These are phyloP conservation scores for Therioaphis trifolii DNA, from an alignment of 2,888 invertebrate genomes.

Conservation along the genomic window DNA sequence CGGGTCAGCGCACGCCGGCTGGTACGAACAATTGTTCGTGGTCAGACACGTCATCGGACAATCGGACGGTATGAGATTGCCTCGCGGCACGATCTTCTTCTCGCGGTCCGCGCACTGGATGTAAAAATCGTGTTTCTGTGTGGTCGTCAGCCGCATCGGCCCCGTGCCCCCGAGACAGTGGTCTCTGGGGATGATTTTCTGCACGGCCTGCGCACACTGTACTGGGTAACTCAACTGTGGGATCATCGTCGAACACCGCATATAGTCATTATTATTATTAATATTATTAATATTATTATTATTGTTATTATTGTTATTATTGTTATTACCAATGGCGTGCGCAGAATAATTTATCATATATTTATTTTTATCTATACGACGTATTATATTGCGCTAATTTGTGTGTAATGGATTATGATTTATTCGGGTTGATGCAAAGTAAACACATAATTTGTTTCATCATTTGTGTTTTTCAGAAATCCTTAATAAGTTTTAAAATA, in stretches of 20 bases:
- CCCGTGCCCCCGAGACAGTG: constrained; percentile 2
- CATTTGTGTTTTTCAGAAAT: no score
- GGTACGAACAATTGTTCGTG: constrained; percentile 20
- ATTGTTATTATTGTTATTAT: no score
- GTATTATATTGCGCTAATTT: no score
- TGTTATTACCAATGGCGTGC: no score
- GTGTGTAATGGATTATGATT: no score
- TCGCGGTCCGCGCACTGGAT: not conserved
- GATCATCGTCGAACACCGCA: not conserved
- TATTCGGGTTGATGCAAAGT: no score
- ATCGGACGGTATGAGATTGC: not conserved
- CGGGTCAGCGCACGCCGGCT: not conserved
- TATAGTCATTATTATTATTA: not conserved
- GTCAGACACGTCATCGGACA: constrained; percentile 26
- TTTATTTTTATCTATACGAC: no score
- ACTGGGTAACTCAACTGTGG: constrained; percentile 19
- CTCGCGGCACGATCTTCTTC: not conserved
- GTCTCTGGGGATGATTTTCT: constrained; percentile 20
- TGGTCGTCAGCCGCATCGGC: constrained; percentile 8
- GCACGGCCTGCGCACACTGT: not conserved
- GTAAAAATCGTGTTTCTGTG: constrained; percentile 33
- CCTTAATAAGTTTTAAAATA: no score
- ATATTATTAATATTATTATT: no score
- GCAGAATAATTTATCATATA: no score
- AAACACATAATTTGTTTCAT: no score